Percentiles rank a stretch among this genome's conserved stretches.
Conservation (phyloP, 2,113 vertebrate genomes). For the Crypturellus undulatus region DNA sequence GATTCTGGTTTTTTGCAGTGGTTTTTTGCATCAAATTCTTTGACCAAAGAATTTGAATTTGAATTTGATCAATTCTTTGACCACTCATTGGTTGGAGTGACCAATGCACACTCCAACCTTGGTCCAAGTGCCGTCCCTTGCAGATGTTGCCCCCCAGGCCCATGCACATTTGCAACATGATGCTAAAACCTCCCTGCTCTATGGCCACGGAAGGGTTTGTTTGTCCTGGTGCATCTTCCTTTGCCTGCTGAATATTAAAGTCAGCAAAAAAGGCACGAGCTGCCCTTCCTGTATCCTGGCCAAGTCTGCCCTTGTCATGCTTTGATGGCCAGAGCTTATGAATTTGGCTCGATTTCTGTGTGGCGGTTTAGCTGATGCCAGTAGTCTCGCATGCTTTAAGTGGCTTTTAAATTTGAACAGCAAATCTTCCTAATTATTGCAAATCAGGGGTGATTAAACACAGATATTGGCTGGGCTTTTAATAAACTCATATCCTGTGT, state of each 20-base stretch:
- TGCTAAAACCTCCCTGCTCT: background rate
- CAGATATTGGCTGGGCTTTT: background rate
- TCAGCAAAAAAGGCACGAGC: background rate
- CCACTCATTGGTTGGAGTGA: too few species aligned
- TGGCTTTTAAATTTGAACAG: background rate
- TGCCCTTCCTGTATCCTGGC: background rate
- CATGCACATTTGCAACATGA: background rate
- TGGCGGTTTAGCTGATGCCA: rapidly evolving
- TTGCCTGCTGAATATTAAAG: rapidly evolving
- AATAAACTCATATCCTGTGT: background rate
- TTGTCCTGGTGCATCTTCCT: rapidly evolving
- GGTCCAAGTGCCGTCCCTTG: rapidly evolving
- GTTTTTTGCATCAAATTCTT: too few species aligned
- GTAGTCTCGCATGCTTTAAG: background rate
- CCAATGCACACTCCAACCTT: too few species aligned
- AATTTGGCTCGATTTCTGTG: rapidly evolving
- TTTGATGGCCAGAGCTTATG: background rate
- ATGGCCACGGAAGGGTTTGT: background rate
- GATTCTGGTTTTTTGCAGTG: too few species aligned
- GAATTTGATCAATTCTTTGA: too few species aligned
- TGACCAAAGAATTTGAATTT: too few species aligned
- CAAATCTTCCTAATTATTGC: background rate
- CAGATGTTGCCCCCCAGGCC: rapidly evolving
- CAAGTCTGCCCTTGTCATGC: background rate
- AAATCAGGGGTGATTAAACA: background rate